These are phyloP conservation scores for Alentia gelatinosa DNA, from an alignment of 2,888 invertebrate genomes.

Conservation along the genomic window DNA sequence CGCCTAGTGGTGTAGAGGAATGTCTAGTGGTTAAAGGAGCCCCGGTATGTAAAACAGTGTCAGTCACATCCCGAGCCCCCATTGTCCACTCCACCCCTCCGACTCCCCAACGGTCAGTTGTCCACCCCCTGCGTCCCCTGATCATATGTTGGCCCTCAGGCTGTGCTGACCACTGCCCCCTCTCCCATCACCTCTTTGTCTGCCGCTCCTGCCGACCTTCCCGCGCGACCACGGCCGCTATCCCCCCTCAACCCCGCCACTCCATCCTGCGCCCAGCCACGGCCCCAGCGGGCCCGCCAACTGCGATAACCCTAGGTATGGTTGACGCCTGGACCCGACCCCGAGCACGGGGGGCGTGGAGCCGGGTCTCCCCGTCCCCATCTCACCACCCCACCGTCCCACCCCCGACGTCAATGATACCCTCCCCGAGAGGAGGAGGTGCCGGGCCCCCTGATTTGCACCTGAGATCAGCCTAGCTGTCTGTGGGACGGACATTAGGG, in stretches of 20 bases:
- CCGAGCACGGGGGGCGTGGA: not conserved
- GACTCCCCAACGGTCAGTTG: not conserved
- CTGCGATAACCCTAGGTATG: not conserved
- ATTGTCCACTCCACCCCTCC: not conserved
- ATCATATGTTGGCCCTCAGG: conserved; percentile 52
- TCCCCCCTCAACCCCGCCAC: not conserved
- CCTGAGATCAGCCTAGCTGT: conserved; percentile 13
- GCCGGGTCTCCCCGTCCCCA: not conserved
- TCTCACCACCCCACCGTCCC: not conserved
- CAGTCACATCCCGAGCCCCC: not conserved
- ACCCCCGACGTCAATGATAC: not conserved
- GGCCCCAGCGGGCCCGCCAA: not conserved
- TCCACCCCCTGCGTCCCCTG: conserved; percentile 32
- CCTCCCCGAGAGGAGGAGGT: not conserved
- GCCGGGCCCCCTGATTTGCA: conserved; percentile 24
- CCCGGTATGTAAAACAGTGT: not conserved
- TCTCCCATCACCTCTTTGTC: conserved; percentile 23
- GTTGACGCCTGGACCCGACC: not conserved
- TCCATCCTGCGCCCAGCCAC: not conserved
- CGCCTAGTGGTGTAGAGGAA: too few species aligned
- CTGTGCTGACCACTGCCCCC: conserved; percentile 47
- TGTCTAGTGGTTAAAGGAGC: not conserved
- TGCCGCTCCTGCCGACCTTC: not conserved
- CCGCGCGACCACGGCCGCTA: not conserved
- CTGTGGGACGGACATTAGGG: not conserved